These are phyloP conservation scores for Monochamus alternatus DNA, from an alignment of 2,888 invertebrate species.

Conservation along the genomic window DNA sequence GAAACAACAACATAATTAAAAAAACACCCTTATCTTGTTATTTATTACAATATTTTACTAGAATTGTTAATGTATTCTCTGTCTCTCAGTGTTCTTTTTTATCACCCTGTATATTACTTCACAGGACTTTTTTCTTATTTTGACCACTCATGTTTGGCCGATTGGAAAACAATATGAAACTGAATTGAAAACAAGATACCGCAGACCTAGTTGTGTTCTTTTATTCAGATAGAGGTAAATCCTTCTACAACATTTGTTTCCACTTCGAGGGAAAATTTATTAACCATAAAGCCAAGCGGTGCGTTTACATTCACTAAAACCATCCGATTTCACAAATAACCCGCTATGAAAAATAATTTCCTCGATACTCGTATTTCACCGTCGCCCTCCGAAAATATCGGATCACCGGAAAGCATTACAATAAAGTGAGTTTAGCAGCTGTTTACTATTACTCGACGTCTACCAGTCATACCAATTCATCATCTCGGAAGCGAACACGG, in stretches of 20 bases:
- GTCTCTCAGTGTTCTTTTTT: too few species aligned
- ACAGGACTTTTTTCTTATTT: too few species aligned
- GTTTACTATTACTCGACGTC: slow-evolving; percentile 63
- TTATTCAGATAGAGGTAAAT: background rate
- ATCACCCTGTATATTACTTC: too few species aligned
- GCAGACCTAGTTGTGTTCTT: too few species aligned
- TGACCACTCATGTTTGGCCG: too few species aligned
- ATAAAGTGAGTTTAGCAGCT: slow-evolving; percentile 60
- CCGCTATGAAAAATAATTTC: slow-evolving; percentile 11
- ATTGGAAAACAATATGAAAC: too few species aligned
- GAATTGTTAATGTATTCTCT: too few species aligned
- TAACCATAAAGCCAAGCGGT: background rate
- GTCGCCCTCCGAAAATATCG: slow-evolving; percentile 48
- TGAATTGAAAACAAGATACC: too few species aligned
- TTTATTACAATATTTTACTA: too few species aligned
- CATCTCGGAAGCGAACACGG: slow-evolving; percentile 59
- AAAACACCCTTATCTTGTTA: too few species aligned
- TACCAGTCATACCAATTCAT: slow-evolving; percentile 59
- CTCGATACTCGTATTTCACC: slow-evolving; percentile 26
- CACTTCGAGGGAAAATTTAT: slow-evolving; percentile 4
- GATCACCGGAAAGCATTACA: slow-evolving; percentile 58
- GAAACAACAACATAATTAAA: too few species aligned
- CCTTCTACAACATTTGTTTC: background rate
- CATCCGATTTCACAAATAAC: background rate
- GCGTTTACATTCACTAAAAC: background rate